Evolutionary conservation across 2,888 invertebrate species (phyloP), one percentile per base, ranked within the genome.

Genomic region (Xanthorhoe spadicearia): DNA sequence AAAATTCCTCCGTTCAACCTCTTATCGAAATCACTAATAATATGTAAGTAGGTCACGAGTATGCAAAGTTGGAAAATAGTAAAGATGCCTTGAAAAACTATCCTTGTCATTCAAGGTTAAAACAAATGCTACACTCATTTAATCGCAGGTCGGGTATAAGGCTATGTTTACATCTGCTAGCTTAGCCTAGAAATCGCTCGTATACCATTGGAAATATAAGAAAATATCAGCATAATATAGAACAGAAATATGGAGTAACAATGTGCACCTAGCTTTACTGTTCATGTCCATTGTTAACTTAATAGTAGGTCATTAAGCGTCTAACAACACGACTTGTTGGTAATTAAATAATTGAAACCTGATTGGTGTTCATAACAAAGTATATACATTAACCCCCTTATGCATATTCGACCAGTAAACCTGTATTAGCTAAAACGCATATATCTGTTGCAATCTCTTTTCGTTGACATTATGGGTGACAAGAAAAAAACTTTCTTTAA

Each of bases 241-340:
- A 38, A 38, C 9, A 10, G 38, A 10, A 38, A 38, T 38, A 38
- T 38, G 2, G 38, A 38, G 13, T 38, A 13, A 2, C 10, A 43
- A 23, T 48, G 57, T 57, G 32, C 48, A 10, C 28, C 10, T 28
- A 48, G 32, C 57, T 7, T 46, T 56, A 17, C 48, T 48, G 15
- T 28, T n/a, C 2, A 43, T 46, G 23, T 19, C 48, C 28, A 49
- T 57, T 57, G 56, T 48, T 56, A 49, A 13, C 15, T 28, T 49
- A 49, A 57, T 32, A 57, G 28, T 18, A 32, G 48, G 48, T 15
- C 17, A 57, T 57, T 57, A 28, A 28, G 28, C 15, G 0, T 28
- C 15, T 28, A 46, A n/a, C 18, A 46, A 28, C 28, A 43, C 43
- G 23, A 54, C n/a, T 46, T 13, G 23, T 10, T 13, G 43, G n/a